Evolutionary conservation across 2,797 vertebrate species (phyloP).

Genomic region (Tragopan temminckii): DNA sequence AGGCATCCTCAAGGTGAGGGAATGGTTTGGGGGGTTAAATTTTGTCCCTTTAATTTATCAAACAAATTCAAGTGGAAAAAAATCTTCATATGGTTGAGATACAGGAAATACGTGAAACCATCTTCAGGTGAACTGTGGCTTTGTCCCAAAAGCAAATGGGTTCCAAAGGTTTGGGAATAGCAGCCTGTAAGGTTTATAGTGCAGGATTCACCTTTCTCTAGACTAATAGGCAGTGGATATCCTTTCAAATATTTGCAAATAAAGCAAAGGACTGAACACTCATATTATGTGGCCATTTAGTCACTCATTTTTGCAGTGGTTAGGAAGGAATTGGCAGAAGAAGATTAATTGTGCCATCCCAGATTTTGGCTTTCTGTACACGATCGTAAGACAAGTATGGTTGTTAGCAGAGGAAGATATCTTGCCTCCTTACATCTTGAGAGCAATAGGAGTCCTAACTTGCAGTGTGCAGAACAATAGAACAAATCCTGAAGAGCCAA

Average conservation of each 20-base stretch:
- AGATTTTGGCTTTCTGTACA: background rate
- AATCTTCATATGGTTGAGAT: accelerated
- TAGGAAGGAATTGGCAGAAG: background rate
- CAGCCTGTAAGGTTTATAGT: background rate
- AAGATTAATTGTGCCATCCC: background rate
- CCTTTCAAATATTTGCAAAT: background rate
- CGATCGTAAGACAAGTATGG: background rate
- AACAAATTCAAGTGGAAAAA: background rate
- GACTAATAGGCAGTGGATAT: background rate
- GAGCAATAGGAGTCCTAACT: background rate
- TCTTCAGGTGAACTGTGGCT: background rate
- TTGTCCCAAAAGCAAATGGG: background rate
- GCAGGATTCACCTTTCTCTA: background rate
- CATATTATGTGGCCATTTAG: background rate
- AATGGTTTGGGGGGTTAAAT: background rate
- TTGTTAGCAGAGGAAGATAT: background rate
- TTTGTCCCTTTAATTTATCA: background rate
- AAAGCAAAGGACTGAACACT: background rate
- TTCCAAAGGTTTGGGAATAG: background rate
- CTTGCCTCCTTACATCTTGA: background rate
- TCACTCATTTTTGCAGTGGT: background rate
- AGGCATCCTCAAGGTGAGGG: background rate
- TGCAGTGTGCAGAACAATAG: background rate
- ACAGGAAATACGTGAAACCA: background rate
- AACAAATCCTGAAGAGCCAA: background rate